Percentiles rank a stretch among this genome's conserved stretches.
Conservation (phyloP, 1,140 invertebrate species). For the Caenorhabditis briggsae region DNA sequence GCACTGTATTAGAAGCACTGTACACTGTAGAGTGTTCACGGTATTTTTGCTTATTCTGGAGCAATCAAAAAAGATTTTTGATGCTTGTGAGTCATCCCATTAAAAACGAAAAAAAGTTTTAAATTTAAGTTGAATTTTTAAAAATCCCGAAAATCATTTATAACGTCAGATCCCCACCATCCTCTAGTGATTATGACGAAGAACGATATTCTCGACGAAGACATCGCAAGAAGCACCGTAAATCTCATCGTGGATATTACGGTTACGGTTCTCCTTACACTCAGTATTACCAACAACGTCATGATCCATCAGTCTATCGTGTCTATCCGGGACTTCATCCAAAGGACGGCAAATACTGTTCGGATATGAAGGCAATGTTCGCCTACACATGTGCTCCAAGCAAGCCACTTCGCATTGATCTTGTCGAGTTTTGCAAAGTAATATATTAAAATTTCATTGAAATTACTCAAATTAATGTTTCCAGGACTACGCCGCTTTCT, state of each 20-base stretch:
- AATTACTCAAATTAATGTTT: neutral
- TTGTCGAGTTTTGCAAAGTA: conserved; percentile 70
- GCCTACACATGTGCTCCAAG: conserved; percentile 69
- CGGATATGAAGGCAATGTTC: conserved; percentile 65
- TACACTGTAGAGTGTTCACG: too few species aligned
- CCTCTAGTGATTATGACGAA: neutral
- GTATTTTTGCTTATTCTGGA: too few species aligned
- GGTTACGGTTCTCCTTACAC: conserved; percentile 31
- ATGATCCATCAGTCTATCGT: conserved; percentile 24
- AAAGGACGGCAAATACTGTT: conserved; percentile 65
- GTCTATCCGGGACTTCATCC: conserved; percentile 66
- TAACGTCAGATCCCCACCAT: neutral
- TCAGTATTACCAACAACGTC: conserved; percentile 25
- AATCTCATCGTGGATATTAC: conserved; percentile 38
- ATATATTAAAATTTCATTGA: neutral
- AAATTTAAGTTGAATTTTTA: neutral
- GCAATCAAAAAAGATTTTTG: too few species aligned
- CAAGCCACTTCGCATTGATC: conserved; percentile 68
- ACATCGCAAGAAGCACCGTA: conserved; percentile 30
- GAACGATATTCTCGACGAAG: neutral
- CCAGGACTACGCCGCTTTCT: conserved; percentile 68
- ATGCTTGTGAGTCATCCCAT: too few species aligned
- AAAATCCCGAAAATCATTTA: neutral
- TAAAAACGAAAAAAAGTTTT: neutral
- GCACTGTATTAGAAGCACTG: too few species aligned